Evolutionary conservation across 2,888 invertebrate genomes (phyloP).

Genomic region (Eupithecia pulchellata): DNA sequence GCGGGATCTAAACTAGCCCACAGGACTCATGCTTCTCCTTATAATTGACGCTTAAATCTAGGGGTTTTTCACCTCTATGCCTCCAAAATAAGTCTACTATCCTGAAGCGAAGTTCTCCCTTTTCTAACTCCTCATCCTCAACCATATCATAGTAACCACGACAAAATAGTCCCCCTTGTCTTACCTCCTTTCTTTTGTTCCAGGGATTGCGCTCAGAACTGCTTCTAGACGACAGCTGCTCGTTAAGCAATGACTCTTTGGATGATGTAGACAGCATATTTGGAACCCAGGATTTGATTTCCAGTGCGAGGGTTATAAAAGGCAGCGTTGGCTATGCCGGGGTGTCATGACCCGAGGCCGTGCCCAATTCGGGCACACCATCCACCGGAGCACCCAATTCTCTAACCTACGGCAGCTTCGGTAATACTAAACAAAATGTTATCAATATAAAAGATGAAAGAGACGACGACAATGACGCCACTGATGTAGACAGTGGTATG

Average conservation of each 20-base stretch:
- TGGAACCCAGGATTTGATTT: constrained; percentile 66
- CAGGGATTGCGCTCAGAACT: constrained; percentile 76
- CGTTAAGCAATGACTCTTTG: constrained; percentile 67
- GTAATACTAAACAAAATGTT: constrained; percentile 63
- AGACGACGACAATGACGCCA: constrained; percentile 45
- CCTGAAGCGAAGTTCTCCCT: not conserved
- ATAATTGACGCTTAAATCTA: no score
- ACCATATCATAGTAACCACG: not conserved
- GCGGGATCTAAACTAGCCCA: no score
- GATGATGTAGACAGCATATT: constrained; percentile 71
- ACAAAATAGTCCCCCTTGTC: not conserved
- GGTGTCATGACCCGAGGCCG: constrained; percentile 80
- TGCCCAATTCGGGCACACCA: constrained; percentile 73
- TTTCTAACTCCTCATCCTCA: not conserved
- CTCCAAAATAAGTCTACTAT: not conserved
- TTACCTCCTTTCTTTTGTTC: constrained; percentile 32
- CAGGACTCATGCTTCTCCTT: no score
- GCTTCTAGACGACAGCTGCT: constrained; percentile 74
- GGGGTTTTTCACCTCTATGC: not conserved
- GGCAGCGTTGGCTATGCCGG: constrained; percentile 63
- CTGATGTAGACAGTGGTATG: constrained; percentile 75
- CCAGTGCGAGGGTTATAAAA: constrained; percentile 73
- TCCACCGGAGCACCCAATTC: constrained; percentile 54
- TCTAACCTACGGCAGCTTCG: constrained; percentile 73
- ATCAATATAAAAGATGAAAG: constrained; percentile 29